phyloP scores from a whole-genome alignment of 1,140 invertebrate species.

The Phocides pigmalion region DNA sequence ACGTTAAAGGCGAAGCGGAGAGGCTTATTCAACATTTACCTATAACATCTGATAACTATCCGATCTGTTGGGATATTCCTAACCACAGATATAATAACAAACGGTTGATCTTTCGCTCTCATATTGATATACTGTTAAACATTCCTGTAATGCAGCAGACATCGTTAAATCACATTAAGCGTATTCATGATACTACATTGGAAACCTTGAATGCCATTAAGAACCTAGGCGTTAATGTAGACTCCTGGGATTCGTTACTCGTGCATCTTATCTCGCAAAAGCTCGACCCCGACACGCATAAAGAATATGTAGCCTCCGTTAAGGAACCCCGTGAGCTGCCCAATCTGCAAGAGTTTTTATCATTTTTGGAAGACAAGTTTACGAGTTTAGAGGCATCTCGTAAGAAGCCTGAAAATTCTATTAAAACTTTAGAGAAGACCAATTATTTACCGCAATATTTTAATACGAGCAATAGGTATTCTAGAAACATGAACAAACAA shows the following conservation, averaged over 20 bases:
- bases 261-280: slow-evolving; percentile 25
- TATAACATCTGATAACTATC: background rate
- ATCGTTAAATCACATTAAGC: slow-evolving; percentile 2
- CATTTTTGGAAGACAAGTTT: slow-evolving; percentile 29
- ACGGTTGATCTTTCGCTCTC: background rate
- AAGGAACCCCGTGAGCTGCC: slow-evolving; percentile 24
- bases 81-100: slow-evolving; percentile 9
- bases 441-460: slow-evolving; percentile 8
- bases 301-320: slow-evolving; percentile 17
- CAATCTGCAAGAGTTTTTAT: slow-evolving; percentile 17
- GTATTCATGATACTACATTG: slow-evolving; percentile 5
- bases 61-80: slow-evolving; percentile 2
- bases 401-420: slow-evolving; percentile 7
- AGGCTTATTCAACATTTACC: background rate
- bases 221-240: slow-evolving; percentile 5
- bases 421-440: background rate
- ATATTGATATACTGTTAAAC: background rate
- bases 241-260: slow-evolving; percentile 18
- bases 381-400: slow-evolving; percentile 14
- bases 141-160: background rate
- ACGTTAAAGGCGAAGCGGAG: slow-evolving; percentile 38
- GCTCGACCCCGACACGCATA: slow-evolving; percentile 19
- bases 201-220: slow-evolving; percentile 7
- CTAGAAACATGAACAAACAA: slow-evolving; percentile 7
- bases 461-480: slow-evolving; percentile 2